These are phyloP conservation scores for Pseudochirops cupreus DNA, from an alignment of 2,797 vertebrate species.

Conservation along the genomic window DNA sequence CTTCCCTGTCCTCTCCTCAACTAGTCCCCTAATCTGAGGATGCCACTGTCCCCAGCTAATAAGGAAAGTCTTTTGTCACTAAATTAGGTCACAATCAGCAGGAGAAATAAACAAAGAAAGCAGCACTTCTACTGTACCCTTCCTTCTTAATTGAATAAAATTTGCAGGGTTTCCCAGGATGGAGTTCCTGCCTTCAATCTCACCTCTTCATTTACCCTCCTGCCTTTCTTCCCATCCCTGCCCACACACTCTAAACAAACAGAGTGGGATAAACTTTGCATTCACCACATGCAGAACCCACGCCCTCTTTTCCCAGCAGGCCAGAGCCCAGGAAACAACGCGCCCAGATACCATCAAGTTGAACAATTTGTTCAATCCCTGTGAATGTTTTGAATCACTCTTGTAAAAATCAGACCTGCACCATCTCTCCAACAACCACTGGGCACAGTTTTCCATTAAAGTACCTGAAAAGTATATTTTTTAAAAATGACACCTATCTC, in stretches of 20 bases:
- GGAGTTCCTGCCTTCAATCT: neutral
- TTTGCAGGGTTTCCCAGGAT: neutral
- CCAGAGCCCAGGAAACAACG: neutral
- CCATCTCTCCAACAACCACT: neutral
- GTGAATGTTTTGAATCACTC: neutral
- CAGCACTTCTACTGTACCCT: neutral
- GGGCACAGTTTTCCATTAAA: neutral
- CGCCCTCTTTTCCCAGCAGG: neutral
- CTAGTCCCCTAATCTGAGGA: neutral
- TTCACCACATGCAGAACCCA: neutral
- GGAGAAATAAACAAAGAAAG: neutral
- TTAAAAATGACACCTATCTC: neutral
- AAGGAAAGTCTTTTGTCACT: neutral
- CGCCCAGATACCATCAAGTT: neutral
- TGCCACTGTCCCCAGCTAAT: neutral
- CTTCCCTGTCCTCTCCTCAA: neutral
- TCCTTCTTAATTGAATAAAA: neutral
- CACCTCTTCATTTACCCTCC: neutral
- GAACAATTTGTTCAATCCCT: neutral
- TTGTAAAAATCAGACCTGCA: neutral
- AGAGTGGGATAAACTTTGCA: neutral
- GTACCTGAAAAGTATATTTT: neutral
- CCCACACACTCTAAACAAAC: neutral
- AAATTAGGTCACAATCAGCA: neutral
- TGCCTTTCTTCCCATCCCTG: neutral